Percentiles rank a stretch among this genome's conserved stretches.
phyloP scores from a whole-genome alignment of 1,140 invertebrate species.

The Ruditapes philippinarum region DNA sequence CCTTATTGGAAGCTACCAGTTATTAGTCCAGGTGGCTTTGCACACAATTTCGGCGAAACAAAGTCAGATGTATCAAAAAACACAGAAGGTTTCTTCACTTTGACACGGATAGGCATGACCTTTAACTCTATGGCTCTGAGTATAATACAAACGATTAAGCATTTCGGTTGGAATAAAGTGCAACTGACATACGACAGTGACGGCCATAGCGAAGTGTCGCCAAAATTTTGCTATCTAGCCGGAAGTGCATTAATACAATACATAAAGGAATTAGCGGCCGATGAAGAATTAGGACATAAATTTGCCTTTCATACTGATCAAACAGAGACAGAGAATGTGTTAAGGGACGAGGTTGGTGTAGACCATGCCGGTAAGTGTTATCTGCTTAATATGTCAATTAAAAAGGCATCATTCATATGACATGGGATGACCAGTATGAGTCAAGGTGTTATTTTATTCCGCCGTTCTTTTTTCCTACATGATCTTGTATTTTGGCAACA shows the following conservation, averaged over 20 bases:
- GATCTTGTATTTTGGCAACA: too few species aligned
- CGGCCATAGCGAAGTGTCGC: conserved; percentile 87
- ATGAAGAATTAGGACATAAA: conserved; percentile 88
- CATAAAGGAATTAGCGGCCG: conserved; percentile 85
- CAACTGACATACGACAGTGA: conserved; percentile 91
- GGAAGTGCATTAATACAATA: conserved; percentile 74
- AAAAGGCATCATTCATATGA: too few species aligned
- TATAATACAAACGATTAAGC: conserved; percentile 89
- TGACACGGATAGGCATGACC: conserved; percentile 86
- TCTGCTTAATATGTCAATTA: too few species aligned
- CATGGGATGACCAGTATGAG: too few species aligned
- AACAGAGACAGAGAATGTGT: conserved; percentile 86
- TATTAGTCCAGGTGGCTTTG: conserved; percentile 94
- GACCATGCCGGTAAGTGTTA: conserved; percentile 82
- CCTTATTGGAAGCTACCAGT: conserved; percentile 96
- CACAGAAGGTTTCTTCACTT: conserved; percentile 67
- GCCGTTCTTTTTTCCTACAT: too few species aligned
- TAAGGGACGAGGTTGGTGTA: conserved; percentile 79
- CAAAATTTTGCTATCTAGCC: conserved; percentile 87
- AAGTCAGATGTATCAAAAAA: conserved; percentile 59
- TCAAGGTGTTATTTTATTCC: too few species aligned
- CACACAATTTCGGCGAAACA: conserved; percentile 91
- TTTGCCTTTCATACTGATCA: conserved; percentile 86
- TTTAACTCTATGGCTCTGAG: conserved; percentile 92
- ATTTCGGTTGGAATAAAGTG: conserved; percentile 90